Evolutionary conservation across 2,797 vertebrate species (phyloP).

Genomic region (Cygnus olor): DNA sequence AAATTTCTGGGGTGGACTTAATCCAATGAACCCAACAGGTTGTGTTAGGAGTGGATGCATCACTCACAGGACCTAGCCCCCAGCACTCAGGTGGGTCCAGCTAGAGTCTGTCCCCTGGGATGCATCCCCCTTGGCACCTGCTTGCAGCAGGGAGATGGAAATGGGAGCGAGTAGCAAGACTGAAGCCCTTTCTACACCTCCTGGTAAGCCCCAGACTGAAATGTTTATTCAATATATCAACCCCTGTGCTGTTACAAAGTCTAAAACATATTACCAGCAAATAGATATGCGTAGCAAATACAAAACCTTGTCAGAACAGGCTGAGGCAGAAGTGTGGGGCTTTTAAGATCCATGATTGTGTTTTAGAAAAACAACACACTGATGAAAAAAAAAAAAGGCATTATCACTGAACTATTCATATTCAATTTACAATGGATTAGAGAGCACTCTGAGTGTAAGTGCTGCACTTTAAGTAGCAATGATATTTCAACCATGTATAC

Average conservation of each 20-base stretch:
- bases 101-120: not conserved
- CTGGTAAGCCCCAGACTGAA: not conserved
- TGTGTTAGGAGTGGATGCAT: no score
- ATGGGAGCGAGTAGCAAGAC: not conserved
- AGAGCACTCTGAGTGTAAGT: not conserved
- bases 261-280: not conserved
- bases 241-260: not conserved
- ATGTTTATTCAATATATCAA: not conserved
- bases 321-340: not conserved
- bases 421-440: conserved; percentile 61
- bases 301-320: fast-evolving
- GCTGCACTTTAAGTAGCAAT: conserved; percentile 23
- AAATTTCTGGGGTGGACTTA: not conserved
- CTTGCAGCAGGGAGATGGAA: not conserved
- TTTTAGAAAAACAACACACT: not conserved
- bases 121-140: fast-evolving
- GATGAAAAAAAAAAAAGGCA: not conserved
- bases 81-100: fast-evolving
- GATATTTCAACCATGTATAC: conserved; percentile 14
- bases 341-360: not conserved
- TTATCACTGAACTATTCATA: conserved; percentile 1
- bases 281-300: not conserved
- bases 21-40: not conserved
- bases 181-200: not conserved
- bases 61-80: fast-evolving